Percentiles rank a stretch among this genome's conserved stretches.
Conservation (phyloP, 64 coral and sea anemone species). For the Cladopsammia gracilis region DNA sequence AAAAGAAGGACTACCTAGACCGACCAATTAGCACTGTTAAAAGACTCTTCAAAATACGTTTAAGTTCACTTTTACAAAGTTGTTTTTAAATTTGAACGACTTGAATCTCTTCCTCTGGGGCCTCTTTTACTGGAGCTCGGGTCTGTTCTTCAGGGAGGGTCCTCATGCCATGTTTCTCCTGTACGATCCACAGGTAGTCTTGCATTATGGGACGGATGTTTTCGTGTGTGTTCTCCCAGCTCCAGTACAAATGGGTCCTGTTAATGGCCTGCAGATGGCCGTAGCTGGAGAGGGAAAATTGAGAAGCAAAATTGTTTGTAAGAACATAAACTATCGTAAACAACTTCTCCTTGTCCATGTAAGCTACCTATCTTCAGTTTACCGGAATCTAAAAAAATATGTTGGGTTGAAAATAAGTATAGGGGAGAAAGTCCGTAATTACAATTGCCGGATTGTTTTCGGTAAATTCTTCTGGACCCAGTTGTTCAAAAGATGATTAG, state of each 20-base stretch:
- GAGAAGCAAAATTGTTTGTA: not conserved
- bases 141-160: not conserved
- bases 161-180: constrained; percentile 77
- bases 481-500: no score
- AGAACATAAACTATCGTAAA: no score
- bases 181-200: constrained; percentile 84
- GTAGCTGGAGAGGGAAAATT: constrained; percentile 35
- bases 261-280: constrained; percentile 88
- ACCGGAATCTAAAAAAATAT: no score
- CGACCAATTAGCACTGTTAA: not conserved
- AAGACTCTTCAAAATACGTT: no score
- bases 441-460: no score
- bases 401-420: no score
- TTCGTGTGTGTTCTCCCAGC: constrained; percentile 80
- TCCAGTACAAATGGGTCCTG: constrained; percentile 80
- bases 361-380: no score
- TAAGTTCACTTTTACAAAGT: not conserved
- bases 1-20: not conserved
- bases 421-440: no score
- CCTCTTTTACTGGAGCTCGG: not conserved
- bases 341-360: no score
- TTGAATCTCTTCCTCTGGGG: not conserved
- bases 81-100: not conserved
- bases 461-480: no score
- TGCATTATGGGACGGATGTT: constrained; percentile 25